phyloP scores from a whole-genome alignment of 1,140 invertebrate genomes.

The Macrobrachium nipponense region DNA sequence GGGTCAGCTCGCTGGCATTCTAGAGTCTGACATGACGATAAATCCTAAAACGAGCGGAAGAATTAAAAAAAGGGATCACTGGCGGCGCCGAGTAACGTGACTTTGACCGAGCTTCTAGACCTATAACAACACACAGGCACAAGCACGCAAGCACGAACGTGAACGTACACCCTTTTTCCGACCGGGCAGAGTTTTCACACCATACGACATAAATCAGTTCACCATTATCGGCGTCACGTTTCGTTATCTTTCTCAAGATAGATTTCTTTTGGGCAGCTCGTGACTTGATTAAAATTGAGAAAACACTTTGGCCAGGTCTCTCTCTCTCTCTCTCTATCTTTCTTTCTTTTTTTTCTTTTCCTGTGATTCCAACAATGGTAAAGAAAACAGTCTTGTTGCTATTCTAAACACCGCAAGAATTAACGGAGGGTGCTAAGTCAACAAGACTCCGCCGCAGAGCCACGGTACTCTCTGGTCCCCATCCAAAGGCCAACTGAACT shows the following conservation, averaged over 20 bases:
- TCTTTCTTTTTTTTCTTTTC: constrained; percentile 32
- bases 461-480: constrained; percentile 57
- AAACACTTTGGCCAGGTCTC: constrained; percentile 48
- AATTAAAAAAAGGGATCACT: too few species aligned
- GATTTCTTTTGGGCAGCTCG: constrained; percentile 38
- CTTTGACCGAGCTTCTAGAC: too few species aligned
- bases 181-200: too few species aligned
- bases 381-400: constrained; percentile 64
- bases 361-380: constrained; percentile 62
- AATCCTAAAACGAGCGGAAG: too few species aligned
- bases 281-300: constrained; percentile 58
- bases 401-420: constrained; percentile 65
- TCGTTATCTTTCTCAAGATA: constrained; percentile 40
- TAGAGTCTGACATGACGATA: too few species aligned
- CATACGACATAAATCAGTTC: constrained; percentile 26
- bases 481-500: constrained; percentile 63
- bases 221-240: neutral
- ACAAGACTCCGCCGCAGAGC: constrained; percentile 57
- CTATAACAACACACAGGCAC: too few species aligned
- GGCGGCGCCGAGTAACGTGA: too few species aligned
- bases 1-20: constrained; percentile 7
- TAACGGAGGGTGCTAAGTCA: constrained; percentile 63
- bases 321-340: too few species aligned
- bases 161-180: too few species aligned
- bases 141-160: too few species aligned